These are phyloP conservation scores for Hydrophis major DNA, from an alignment of 2,797 vertebrate genomes.

Conservation along the genomic window DNA sequence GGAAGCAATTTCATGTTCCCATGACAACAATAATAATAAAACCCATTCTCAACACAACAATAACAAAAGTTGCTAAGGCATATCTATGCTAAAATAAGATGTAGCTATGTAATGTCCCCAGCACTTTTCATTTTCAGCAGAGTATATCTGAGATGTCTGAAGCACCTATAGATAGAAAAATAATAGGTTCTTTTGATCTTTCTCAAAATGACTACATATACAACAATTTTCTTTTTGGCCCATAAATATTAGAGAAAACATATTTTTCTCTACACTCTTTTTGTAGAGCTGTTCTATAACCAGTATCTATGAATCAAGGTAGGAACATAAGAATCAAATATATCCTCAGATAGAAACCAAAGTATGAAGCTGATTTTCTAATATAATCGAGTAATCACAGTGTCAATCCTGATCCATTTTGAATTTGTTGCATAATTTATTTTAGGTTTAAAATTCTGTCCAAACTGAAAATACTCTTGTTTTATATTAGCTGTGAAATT, in stretches of 20 bases:
- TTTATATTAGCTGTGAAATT: neutral
- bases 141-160: neutral
- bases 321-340: neutral
- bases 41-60: neutral
- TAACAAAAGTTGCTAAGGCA: neutral
- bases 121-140: neutral
- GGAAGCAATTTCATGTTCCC: neutral
- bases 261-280: neutral
- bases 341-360: neutral
- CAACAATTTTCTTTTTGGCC: neutral
- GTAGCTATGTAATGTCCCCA: neutral
- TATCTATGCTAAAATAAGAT: neutral
- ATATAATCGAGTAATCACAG: neutral
- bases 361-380: too few species aligned
- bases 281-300: neutral
- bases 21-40: neutral
- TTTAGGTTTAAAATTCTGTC: neutral
- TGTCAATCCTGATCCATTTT: neutral
- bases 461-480: neutral
- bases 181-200: neutral
- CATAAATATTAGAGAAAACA: neutral
- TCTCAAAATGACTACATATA: neutral
- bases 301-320: neutral
- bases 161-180: neutral
- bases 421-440: neutral